Base-by-base conservation (phyloP, 2,797 vertebrate genomes). In the Spheniscus humboldti region DNA sequence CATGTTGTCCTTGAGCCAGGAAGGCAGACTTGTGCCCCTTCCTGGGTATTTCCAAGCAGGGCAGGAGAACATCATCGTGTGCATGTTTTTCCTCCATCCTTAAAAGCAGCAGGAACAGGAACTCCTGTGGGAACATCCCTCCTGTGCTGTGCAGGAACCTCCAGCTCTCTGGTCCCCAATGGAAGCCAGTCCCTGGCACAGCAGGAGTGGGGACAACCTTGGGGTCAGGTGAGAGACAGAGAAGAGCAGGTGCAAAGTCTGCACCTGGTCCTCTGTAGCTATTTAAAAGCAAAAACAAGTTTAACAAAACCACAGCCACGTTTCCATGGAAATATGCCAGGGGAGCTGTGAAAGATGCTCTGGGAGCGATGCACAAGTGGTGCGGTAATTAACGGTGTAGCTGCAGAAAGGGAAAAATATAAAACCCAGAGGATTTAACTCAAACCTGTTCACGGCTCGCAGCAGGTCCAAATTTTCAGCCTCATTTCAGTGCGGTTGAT, bases 301-400 rank as follows among this genome's bases (percentile, higher is more conserved):
- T 30, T 66, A 67, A 66, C 62, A 88, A 81, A 81, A 39, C 33
- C 69, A 35, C 0, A 1, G 79, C 43, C 59, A 57, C 1, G 82
- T 96, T 95, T 95, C 94, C 90, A 95, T 84, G 90, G 96, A 91
- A 88, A 96, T 90, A 39, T 35, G 50, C 62, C 76, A 90, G 73
- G 92, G 91, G 82, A 96, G 77, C 90, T 76, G 73, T 55, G 92
- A 50, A 85, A 66, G 62, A 75, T n/a, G 81, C 56, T 64, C 74
- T 60, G 92, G 80, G 79, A 96, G 39, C 1, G 2, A 56, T 11
- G 48, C 73, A 48, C 37, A 39, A 80, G 43, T 3, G 20, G 63
- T 66, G 52, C 6, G 4, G 84, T 94, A 95, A 95, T 96, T 96
- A 97, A 87, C 6, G 2, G 45, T 35, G 60, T 17, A 45, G 88